Conservation (phyloP, 2,888 invertebrate genomes). For the Drosophila sordidula region DNA sequence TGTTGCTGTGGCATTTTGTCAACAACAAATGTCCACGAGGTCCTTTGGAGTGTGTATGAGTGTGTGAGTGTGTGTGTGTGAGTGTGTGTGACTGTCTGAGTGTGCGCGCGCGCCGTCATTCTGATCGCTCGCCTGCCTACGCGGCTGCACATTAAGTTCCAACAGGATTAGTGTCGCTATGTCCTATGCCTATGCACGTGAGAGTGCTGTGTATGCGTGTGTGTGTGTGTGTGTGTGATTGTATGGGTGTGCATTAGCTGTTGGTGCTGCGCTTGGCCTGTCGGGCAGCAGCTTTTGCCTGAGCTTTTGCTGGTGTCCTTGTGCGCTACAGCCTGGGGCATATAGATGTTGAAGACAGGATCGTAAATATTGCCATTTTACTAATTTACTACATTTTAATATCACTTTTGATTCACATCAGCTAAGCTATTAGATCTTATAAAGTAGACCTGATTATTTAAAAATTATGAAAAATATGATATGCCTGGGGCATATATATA, state of each 20-base stretch:
- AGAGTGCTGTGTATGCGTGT: neutral
- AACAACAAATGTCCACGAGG: constrained; percentile 68
- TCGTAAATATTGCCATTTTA: neutral
- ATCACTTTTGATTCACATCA: too few relatives aligned
- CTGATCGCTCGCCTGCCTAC: constrained; percentile 42
- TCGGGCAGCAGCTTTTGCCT: constrained; percentile 13
- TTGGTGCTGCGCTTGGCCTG: constrained; percentile 20
- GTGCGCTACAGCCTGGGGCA: constrained; percentile 26
- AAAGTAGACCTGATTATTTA: too few relatives aligned
- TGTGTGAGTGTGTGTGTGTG: constrained; percentile 37
- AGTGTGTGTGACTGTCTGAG: constrained; percentile 39
- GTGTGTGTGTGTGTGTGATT: neutral
- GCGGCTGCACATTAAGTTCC: constrained; percentile 53
- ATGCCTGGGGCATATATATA: too few relatives aligned
- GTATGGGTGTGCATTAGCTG: constrained; percentile 1
- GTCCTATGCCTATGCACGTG: constrained; percentile 24
- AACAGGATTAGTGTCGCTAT: constrained; percentile 65
- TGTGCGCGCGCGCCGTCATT: constrained; percentile 44
- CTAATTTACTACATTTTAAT: too few relatives aligned
- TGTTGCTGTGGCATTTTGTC: constrained; percentile 68
- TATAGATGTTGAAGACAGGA: neutral
- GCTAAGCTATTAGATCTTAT: too few relatives aligned
- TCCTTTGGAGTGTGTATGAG: constrained; percentile 44
- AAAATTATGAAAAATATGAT: too few relatives aligned
- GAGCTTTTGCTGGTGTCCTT: constrained; percentile 19